phyloP scores from a whole-genome alignment of 1,140 invertebrate genomes.

The Pollicipes pollicipes region DNA sequence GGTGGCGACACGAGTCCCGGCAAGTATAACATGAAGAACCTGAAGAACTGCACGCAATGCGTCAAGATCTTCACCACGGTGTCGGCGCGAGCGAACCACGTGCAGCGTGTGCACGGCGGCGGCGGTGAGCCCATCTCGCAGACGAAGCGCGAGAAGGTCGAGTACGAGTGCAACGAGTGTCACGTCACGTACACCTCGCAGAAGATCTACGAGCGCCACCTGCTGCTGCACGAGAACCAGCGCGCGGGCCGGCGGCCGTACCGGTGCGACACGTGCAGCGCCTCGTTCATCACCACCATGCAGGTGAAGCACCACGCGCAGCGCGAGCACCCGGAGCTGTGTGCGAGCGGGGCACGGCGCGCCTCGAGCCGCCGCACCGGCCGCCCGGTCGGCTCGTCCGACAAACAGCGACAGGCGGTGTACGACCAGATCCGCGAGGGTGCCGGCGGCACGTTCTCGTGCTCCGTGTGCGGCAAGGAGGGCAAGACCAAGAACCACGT shows the following conservation, averaged over 20 bases:
- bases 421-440: background rate
- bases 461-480: background rate
- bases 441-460: background rate
- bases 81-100: background rate
- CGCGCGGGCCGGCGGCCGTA: background rate
- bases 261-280: background rate
- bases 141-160: background rate
- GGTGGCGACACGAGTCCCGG: background rate
- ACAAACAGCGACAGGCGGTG: background rate
- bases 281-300: background rate
- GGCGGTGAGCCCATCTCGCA: background rate
- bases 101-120: background rate
- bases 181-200: background rate
- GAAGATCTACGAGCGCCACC: background rate
- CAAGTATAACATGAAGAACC: background rate
- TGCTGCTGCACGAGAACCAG: background rate
- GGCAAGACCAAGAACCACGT: background rate
- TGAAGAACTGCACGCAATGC: background rate
- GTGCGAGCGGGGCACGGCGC: background rate
- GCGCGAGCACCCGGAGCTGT: background rate
- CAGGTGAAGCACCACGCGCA: background rate
- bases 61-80: background rate
- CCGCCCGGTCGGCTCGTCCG: background rate
- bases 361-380: background rate
- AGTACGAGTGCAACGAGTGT: background rate